Conservation (phyloP, 2,888 invertebrate species). For the Oeneis ivallda region DNA sequence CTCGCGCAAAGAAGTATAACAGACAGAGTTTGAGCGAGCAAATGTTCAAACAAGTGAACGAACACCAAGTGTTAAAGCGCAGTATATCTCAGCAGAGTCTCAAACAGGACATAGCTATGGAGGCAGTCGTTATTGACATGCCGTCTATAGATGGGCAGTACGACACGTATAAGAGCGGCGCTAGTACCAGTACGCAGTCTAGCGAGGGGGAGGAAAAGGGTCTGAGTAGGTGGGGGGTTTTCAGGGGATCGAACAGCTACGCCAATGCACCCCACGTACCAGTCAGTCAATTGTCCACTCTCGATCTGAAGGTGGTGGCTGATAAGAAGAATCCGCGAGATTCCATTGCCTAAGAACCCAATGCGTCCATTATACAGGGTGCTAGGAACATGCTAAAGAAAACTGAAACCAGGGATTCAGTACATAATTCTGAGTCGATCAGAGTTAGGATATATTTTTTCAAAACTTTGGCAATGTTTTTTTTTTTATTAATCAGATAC, state of each 20-base stretch:
- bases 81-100: slow-evolving; percentile 69
- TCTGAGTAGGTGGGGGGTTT: slow-evolving; percentile 75
- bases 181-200: slow-evolving; percentile 48
- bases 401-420: no score
- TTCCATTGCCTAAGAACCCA: slow-evolving; percentile 51
- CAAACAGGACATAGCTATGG: slow-evolving; percentile 67
- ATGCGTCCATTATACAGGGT: no score
- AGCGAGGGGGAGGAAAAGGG: slow-evolving; percentile 48
- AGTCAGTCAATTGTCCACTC: slow-evolving; percentile 68
- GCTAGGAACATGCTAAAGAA: no score
- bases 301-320: slow-evolving; percentile 58
- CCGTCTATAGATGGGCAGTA: slow-evolving; percentile 58
- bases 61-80: slow-evolving; percentile 50
- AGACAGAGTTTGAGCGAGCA: slow-evolving; percentile 67
- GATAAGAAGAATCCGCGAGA: slow-evolving; percentile 54
- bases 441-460: no score
- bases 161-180: slow-evolving; percentile 54
- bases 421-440: no score
- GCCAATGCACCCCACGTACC: slow-evolving; percentile 57
- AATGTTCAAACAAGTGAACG: slow-evolving; percentile 46
- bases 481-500: no score
- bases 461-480: no score
- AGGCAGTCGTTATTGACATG: slow-evolving; percentile 71
- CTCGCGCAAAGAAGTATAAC: slow-evolving; percentile 47
- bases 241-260: slow-evolving; percentile 76